These are phyloP conservation scores for Nymphalis io DNA, from an alignment of 1,140 invertebrate genomes.

Conservation along the genomic window DNA sequence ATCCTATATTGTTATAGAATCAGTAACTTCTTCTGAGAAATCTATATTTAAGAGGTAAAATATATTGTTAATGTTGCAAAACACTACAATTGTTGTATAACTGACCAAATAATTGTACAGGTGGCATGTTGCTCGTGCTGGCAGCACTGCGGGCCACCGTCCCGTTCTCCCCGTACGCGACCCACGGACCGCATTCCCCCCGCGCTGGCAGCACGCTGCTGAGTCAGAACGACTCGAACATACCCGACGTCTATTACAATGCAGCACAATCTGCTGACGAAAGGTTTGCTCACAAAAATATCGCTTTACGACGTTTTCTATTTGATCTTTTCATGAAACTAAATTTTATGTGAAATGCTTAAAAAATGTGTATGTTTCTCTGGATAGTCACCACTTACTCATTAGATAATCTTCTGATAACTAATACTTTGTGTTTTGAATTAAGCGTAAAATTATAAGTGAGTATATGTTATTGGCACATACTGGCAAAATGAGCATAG, in stretches of 20 bases:
- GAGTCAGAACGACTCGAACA: slow-evolving; percentile 65
- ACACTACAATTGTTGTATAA: background rate
- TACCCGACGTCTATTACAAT: slow-evolving; percentile 72
- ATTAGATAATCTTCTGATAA: too few species aligned
- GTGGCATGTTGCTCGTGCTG: slow-evolving; percentile 63
- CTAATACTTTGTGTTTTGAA: too few species aligned
- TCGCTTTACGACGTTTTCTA: slow-evolving; percentile 6
- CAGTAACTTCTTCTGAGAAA: too few species aligned
- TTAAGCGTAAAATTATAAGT: too few species aligned
- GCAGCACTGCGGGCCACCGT: slow-evolving; percentile 66
- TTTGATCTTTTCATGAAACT: slow-evolving; percentile 1
- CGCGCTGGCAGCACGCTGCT: slow-evolving; percentile 70
- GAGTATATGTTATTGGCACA: too few species aligned
- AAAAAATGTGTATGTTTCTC: too few species aligned
- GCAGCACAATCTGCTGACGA: slow-evolving; percentile 62
- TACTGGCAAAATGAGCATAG: too few species aligned
- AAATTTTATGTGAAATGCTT: too few species aligned
- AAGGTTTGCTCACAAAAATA: slow-evolving; percentile 40
- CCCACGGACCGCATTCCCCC: slow-evolving; percentile 66
- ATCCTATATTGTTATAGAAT: too few species aligned
- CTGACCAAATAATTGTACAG: slow-evolving; percentile 35
- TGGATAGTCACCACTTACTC: too few species aligned
- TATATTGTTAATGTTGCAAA: too few species aligned
- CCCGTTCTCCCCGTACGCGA: slow-evolving; percentile 70
- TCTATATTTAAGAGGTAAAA: too few species aligned